Percentiles rank a stretch among this genome's conserved stretches.
These are phyloP conservation scores for Drosophila robusta DNA, from an alignment of 2,888 invertebrate genomes.

Conservation along the genomic window DNA sequence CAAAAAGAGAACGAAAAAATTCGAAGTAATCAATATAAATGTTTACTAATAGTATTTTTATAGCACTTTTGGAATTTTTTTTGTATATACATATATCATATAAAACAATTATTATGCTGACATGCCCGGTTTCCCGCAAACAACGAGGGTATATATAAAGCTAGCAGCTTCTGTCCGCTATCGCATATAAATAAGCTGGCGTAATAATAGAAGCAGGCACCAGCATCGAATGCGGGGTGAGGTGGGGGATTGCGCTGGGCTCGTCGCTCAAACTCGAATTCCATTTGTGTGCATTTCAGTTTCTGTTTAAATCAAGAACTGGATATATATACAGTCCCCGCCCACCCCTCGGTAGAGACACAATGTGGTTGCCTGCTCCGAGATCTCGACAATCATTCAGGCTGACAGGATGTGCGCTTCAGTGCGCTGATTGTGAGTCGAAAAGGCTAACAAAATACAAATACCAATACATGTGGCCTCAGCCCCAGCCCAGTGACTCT, in stretches of 20 bases:
- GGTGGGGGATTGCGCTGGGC: no score
- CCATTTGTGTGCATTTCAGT: constrained; percentile 82
- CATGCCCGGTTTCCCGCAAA: no score
- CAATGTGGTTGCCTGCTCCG: constrained; percentile 13
- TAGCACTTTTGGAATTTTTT: no score
- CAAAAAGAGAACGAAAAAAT: no score
- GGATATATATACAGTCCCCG: constrained; percentile 29
- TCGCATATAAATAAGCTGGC: constrained; percentile 56
- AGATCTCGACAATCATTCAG: constrained; percentile 74
- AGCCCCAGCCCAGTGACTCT: background rate
- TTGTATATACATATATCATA: no score
- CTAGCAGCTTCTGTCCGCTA: constrained; percentile 15
- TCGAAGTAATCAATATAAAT: no score
- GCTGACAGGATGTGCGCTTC: constrained; percentile 81
- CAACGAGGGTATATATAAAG: constrained; percentile 28
- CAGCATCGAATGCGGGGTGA: background rate
- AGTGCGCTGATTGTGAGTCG: constrained; percentile 77
- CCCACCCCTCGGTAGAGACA: background rate
- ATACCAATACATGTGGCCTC: constrained; percentile 33
- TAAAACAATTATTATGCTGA: no score
- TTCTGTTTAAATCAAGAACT: constrained; percentile 75
- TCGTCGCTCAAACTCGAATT: constrained; percentile 67
- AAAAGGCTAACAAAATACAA: constrained; percentile 65
- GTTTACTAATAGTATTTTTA: no score
- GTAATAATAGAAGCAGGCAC: constrained; percentile 64